Percentiles rank a stretch among this genome's conserved stretches.
Evolutionary conservation across 2,888 invertebrate species (phyloP).

Genomic region (Phlogophora meticulosa): DNA sequence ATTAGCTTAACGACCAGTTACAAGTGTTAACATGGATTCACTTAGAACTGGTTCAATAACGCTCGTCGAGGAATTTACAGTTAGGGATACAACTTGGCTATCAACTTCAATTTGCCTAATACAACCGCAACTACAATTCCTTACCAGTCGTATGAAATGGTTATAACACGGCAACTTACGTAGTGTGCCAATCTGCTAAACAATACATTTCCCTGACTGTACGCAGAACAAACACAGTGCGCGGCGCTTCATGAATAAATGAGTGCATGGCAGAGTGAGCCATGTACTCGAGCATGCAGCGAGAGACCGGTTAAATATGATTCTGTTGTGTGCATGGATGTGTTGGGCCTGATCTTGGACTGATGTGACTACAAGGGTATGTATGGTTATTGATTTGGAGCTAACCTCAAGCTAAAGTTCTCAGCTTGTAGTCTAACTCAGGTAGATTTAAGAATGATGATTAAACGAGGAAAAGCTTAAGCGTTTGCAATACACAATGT

Average conservation of each 20-base stretch:
- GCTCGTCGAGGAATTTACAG: background rate
- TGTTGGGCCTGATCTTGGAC: too few species aligned
- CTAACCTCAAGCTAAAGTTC: too few species aligned
- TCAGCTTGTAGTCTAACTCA: too few species aligned
- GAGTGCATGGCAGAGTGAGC: slow-evolving; percentile 40
- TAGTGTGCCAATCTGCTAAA: background rate
- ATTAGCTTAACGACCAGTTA: slow-evolving; percentile 39
- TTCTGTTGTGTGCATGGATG: slow-evolving; percentile 20
- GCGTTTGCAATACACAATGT: slow-evolving; percentile 7
- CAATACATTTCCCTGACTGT: slow-evolving; percentile 13
- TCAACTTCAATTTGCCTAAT: background rate
- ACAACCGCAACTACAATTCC: background rate
- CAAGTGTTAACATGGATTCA: slow-evolving; percentile 29
- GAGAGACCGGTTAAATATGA: slow-evolving; percentile 24
- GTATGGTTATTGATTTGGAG: background rate
- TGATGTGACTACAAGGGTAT: background rate
- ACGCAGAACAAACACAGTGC: slow-evolving; percentile 39
- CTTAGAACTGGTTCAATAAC: slow-evolving; percentile 2
- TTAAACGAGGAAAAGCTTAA: background rate
- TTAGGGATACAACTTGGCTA: background rate
- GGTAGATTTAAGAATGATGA: too few species aligned
- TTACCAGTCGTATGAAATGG: background rate
- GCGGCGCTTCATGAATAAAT: slow-evolving; percentile 54
- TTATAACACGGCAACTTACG: background rate
- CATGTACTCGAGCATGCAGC: slow-evolving; percentile 26